These are phyloP conservation scores for Prinia subflava DNA, from an alignment of 2,113 vertebrate species.

Conservation along the genomic window DNA sequence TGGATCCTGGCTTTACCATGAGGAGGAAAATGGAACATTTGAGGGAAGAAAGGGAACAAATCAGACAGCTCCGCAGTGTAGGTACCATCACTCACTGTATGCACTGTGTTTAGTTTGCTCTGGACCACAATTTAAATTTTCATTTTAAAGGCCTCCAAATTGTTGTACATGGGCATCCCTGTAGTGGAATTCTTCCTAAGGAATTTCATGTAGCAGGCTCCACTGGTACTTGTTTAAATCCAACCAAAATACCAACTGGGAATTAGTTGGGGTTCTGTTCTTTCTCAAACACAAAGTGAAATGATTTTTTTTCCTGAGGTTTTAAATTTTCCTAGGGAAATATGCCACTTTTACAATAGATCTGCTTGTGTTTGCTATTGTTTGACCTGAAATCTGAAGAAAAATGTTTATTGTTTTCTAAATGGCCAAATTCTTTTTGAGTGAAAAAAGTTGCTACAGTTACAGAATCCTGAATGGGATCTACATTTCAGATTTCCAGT, in stretches of 20 bases:
- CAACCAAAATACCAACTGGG: not conserved
- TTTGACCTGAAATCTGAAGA: not conserved
- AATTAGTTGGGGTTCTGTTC: not conserved
- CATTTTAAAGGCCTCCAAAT: not conserved
- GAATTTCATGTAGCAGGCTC: not conserved
- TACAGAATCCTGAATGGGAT: not conserved
- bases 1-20: constrained; percentile 97
- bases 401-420: not conserved
- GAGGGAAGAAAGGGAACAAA: constrained; percentile 94
- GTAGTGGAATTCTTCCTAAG: not conserved
- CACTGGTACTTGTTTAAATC: not conserved
- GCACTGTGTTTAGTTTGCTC: not conserved
- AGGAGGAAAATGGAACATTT: constrained; percentile 98
- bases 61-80: constrained; percentile 89
- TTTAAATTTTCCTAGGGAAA: not conserved
- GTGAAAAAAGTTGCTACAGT: not conserved
- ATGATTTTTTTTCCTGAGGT: not conserved
- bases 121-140: not conserved
- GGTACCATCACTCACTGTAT: not conserved
- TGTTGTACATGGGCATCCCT: not conserved
- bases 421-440: not conserved
- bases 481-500: not conserved
- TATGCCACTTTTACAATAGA: no score
- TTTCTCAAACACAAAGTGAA: not conserved
- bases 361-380: not conserved